Evolutionary conservation across 2,797 vertebrate genomes (phyloP).

Genomic region (Diglossa cyanea): DNA sequence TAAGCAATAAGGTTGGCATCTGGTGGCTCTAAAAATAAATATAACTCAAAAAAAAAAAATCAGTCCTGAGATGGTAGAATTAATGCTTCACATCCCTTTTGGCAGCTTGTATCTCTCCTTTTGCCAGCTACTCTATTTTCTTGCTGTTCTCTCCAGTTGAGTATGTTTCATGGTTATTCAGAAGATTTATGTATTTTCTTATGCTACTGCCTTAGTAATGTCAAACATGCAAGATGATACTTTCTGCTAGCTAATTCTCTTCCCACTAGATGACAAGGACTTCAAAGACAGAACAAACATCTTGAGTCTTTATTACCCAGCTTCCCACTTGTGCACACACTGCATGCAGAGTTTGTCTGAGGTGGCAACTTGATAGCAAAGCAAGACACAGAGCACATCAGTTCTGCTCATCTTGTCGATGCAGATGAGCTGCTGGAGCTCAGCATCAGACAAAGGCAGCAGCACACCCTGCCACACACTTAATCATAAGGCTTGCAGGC

Average conservation of each 20-base stretch:
- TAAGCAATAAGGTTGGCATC: not conserved
- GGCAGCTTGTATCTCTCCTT: not conserved
- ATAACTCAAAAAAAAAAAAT: not conserved
- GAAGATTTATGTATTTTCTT: slow-evolving; percentile 2
- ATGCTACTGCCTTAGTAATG: not conserved
- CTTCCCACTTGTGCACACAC: not conserved
- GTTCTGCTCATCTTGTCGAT: not conserved
- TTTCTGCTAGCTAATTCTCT: slow-evolving; percentile 20
- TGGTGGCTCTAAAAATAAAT: slow-evolving; percentile 6
- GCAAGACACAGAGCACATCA: not conserved
- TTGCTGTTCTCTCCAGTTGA: not conserved
- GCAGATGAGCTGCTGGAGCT: not conserved
- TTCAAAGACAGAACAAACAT: not conserved
- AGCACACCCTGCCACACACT: not conserved
- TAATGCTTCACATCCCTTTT: slow-evolving; percentile 14
- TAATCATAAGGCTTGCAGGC: not conserved
- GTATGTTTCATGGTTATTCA: not conserved
- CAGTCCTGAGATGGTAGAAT: not conserved
- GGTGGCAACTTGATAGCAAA: not conserved
- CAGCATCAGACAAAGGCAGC: not conserved
- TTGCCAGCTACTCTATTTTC: slow-evolving; percentile 31
- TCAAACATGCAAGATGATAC: not conserved
- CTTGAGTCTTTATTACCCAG: not conserved
- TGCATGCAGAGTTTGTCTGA: not conserved
- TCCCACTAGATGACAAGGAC: not conserved